Base-by-base conservation (phyloP, 92 coral and sea anemone species). In the Actinostola sp. region DNA sequence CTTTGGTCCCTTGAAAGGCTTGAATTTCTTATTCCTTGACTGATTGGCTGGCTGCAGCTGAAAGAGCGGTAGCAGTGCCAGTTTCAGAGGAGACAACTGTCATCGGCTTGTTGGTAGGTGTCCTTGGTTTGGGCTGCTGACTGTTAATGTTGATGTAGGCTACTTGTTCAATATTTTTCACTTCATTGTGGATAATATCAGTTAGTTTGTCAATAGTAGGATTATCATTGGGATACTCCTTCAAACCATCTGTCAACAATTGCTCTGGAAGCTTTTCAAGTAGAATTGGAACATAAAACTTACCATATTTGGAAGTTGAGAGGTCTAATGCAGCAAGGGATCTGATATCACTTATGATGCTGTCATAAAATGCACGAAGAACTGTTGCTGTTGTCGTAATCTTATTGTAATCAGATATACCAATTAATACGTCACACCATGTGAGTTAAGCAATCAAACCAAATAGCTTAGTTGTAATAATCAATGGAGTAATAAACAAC, bases 221-320 rank as follows among this genome's bases (percentile, higher is more conserved):
- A 43, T 78, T 69, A 65, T 39, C 71, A 44, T 55, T 39, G 8
- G 70, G 77, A 45, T 53, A 66, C 21, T 78, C 84, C 44, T 78
- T 78, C 71, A 69, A 70, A 45, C 67, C 59, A 69, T 48, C 55
- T 27, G 74, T 67, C 32, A 59, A 54, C 56, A 78, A 45, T 59
- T 78, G 72, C 70, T 76, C 82, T 38, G 82, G 67, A 28, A 66
- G 59, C 62, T 76, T 76, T 54, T 76, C 67, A 23, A 52, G 42
- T 17, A 79, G 55, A 45, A 79, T 79, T 8, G 72, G 84, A 69
- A 78, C 77, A 58, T 68, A 46, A 58, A 78, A 78, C 68, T 69
- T 77, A 42, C 84, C 77, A 69, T 78, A 78, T 72, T 64, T 78
- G 49, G 83, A 55, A 54, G 77, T 56, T 16, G 77, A 69, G 19